Evolutionary conservation across 2,797 vertebrate species (phyloP).

Genomic region (Smutsia temminckii): DNA sequence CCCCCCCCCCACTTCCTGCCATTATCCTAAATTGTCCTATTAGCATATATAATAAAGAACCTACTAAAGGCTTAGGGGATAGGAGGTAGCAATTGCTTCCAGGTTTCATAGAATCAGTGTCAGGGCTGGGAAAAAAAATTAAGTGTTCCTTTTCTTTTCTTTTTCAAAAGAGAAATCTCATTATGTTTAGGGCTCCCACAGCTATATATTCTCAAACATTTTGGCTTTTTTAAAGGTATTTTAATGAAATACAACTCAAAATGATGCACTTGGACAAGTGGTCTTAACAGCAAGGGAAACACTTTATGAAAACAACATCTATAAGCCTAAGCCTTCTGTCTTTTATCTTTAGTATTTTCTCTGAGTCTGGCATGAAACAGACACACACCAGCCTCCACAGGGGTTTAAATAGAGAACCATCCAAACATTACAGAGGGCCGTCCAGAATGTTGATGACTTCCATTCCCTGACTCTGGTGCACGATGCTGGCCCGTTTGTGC

Average conservation of each 20-base stretch:
- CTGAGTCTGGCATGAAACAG: conserved; percentile 50
- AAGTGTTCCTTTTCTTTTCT: background rate
- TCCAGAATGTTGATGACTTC: conserved; percentile 58
- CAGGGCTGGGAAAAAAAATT: background rate
- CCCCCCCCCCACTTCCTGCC: background rate
- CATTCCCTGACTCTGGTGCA: background rate
- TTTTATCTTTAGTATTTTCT: conserved; percentile 65
- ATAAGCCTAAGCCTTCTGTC: background rate
- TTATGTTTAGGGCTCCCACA: conserved; percentile 36
- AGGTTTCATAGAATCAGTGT: background rate
- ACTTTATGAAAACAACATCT: conserved; percentile 64
- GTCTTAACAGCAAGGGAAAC: conserved; percentile 60
- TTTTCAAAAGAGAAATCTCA: background rate
- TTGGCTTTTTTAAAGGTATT: background rate
- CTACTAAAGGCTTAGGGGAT: background rate
- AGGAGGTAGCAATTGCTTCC: background rate
- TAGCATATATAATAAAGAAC: background rate
- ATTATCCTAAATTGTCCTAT: background rate
- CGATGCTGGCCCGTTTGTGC: background rate
- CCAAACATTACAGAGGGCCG: conserved; percentile 40
- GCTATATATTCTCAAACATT: conserved; percentile 45
- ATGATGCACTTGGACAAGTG: conserved; percentile 54
- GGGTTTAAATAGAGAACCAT: conserved; percentile 34
- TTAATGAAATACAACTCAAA: conserved; percentile 57
- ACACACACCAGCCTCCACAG: conserved; percentile 52